Evolutionary conservation across 2,888 invertebrate species (phyloP).

Genomic region (Slavum lentiscoides): DNA sequence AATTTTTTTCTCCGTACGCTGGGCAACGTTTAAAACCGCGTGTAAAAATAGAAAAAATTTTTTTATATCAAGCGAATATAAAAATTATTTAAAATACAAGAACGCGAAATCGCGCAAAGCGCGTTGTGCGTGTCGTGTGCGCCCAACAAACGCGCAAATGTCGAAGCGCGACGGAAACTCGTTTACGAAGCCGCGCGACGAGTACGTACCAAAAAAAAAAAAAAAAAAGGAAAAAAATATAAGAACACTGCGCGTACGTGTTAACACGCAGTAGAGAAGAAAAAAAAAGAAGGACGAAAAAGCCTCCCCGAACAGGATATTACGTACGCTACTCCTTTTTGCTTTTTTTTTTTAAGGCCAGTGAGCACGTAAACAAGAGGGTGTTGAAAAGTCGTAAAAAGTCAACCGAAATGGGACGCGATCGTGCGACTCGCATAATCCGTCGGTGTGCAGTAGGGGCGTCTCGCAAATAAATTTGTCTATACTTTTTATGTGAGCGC

Average conservation of each 20-base stretch:
- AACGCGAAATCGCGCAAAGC: too few species aligned
- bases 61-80: too few species aligned
- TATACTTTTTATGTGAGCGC: background rate
- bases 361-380: slow-evolving; percentile 38
- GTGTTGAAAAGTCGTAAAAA: slow-evolving; percentile 48
- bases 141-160: too few species aligned
- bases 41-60: too few species aligned
- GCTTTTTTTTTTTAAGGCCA: slow-evolving; percentile 15
- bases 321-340: slow-evolving; percentile 18
- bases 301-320: background rate
- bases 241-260: background rate
- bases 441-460: background rate
- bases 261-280: background rate
- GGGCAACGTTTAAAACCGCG: too few species aligned
- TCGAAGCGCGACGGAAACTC: background rate
- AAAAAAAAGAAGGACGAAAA: background rate
- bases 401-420: slow-evolving; percentile 40
- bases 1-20: too few species aligned
- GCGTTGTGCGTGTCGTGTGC: too few species aligned
- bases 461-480: slow-evolving; percentile 39
- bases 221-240: too few species aligned
- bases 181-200: background rate
- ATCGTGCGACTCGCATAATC: slow-evolving; percentile 28
- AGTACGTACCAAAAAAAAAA: too few species aligned
- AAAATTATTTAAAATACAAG: too few species aligned